A percentile compares a stretch with the other conserved stretches of the same genome.
phyloP scores from a whole-genome alignment of 2,888 invertebrate species.

The Limenitis arthemis region DNA sequence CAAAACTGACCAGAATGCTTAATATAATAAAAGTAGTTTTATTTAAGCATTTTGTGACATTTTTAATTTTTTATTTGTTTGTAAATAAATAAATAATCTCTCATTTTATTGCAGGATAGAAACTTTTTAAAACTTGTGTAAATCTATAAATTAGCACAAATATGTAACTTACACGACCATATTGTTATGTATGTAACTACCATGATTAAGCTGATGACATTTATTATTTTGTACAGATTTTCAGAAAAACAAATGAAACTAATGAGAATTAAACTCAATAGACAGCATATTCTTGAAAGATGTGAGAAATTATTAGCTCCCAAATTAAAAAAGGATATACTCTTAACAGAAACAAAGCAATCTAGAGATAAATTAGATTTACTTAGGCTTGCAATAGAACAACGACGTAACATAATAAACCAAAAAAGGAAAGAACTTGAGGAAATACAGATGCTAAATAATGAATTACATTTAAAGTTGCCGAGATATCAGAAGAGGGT shows the following conservation, averaged over 20 bases:
- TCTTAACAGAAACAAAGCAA: slow-evolving; percentile 54
- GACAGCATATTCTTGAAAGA: slow-evolving; percentile 69
- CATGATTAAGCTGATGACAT: background rate
- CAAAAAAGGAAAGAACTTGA: slow-evolving; percentile 41
- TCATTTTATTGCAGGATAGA: no score
- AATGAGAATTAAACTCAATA: slow-evolving; percentile 70
- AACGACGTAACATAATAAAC: slow-evolving; percentile 48
- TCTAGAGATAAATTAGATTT: slow-evolving; percentile 58
- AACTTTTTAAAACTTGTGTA: no score
- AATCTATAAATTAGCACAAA: no score
- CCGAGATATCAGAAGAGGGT: slow-evolving; percentile 62
- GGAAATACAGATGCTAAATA: slow-evolving; percentile 44
- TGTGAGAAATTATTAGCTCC: slow-evolving; percentile 57
- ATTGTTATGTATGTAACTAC: no score
- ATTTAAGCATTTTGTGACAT: no score
- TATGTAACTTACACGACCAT: no score
- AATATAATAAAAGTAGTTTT: no score
- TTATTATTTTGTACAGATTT: slow-evolving; percentile 55
- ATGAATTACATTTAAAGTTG: slow-evolving; percentile 48
- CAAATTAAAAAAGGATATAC: slow-evolving; percentile 52
- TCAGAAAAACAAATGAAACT: slow-evolving; percentile 76
- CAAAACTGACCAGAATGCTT: no score
- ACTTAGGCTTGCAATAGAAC: slow-evolving; percentile 56
- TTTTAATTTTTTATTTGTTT: no score
- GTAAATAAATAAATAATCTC: no score